phyloP scores from a whole-genome alignment of 2,113 vertebrate species.

The Daphoenositta chrysoptera region DNA sequence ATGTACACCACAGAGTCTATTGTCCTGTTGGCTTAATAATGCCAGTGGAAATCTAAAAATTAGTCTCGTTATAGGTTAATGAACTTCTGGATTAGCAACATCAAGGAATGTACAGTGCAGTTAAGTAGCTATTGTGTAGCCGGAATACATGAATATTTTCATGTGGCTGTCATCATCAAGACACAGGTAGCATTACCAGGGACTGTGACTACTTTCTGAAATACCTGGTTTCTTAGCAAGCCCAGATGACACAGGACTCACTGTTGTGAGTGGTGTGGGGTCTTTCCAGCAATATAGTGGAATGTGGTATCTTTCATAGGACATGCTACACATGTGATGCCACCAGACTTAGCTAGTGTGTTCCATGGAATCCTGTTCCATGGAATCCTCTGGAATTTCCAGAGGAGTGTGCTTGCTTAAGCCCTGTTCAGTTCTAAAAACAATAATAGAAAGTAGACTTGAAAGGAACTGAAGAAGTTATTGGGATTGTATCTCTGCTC shows the following conservation, averaged over 20 bases:
- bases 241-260: background rate
- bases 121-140: background rate
- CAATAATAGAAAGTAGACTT: background rate
- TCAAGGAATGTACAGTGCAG: background rate
- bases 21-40: background rate
- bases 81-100: background rate
- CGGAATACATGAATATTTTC: background rate
- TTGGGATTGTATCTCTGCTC: background rate
- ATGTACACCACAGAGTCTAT: background rate
- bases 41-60: background rate
- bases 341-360: accelerated
- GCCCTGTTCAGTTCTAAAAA: background rate
- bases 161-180: background rate
- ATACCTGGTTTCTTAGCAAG: background rate
- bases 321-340: background rate
- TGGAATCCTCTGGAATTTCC: background rate
- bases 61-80: background rate
- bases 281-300: background rate
- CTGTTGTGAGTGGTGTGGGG: background rate
- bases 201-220: background rate
- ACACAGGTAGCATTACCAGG: background rate
- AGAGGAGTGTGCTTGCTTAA: background rate
- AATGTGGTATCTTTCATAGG: background rate
- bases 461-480: background rate
- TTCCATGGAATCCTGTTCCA: background rate